Base-by-base conservation (phyloP, 2,113 vertebrate genomes). In the Cyprinodon brontotheroides region DNA sequence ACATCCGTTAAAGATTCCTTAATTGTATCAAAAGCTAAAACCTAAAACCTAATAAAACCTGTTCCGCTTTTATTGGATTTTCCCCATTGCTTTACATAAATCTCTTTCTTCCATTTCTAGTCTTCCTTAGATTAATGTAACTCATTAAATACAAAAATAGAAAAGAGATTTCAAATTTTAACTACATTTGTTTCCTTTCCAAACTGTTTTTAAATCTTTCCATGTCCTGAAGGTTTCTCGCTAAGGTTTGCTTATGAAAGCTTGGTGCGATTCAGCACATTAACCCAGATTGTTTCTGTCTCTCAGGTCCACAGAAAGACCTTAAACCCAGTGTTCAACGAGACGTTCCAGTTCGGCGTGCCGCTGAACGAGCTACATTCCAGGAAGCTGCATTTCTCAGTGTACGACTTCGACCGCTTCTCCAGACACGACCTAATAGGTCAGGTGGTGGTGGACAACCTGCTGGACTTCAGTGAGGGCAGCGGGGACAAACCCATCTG, bases 341-440 rank as follows among this genome's bases (percentile, higher is more conserved):
- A 98, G 95, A 97, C 96, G 0, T 97, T 98, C 79, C 96, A 95
- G 88, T 98, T 98, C 65, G 92, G 95, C 0, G 97, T 98, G 43
- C 96, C 97, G 29, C 93, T 97, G 84, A 95, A 94, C 0, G 97
- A 98, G 91, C 92, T 98, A 81, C 96, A 96, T 72, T 94, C 95
- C 61, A 95, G 97, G 81, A 97, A 97, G 87, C 93, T 98, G 75
- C 97, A 98, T 91, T 98, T 98, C 92, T 97, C 96, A 4, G 90
- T 98, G 72, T 98, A 98, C 20, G 97, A 98, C 94, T 98, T 98
- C 1, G 97, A 98, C 92, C 96, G 97, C 67, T 98, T 98, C 94
- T 96, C 97, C 45, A 92, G 97, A 70, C 97, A 98, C 8, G 97
- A 97, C 92, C 95, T 98, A 88, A 98, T 98, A 1, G 97, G 97